Base-by-base conservation (phyloP, 2,888 invertebrate species). In the Andrena chrysosceles region DNA sequence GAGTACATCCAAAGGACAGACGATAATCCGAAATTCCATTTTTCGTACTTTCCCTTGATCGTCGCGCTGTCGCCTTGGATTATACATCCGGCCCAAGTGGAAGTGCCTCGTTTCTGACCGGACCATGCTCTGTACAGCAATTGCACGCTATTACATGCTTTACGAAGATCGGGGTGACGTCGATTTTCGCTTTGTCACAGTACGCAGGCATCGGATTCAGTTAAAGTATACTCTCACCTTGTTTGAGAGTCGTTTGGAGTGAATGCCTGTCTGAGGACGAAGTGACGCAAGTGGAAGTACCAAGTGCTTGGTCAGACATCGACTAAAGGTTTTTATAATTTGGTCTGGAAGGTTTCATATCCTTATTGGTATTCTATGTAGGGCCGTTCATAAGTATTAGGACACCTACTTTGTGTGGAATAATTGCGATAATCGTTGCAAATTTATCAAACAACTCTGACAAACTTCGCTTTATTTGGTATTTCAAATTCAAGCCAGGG, bases 21-120 rank as follows among this genome's bases (percentile, higher is more conserved):
- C 77, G 74, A 84, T 85, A 83, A 84, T 85, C 84, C 75, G 69
- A 85, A 85, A 84, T 86, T 83, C 75, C 73, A 77, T 84, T 86
- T 81, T 76, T 85, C 73, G 52, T 56, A 52, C 59, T 42, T 56
- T 31, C 35, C 66, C 62, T 49, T 70, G 59, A 74, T 83, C 83
- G 83, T 70, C 35, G 33, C 67, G 70, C 48, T 52, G 60, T 20
- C 66, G 70, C 52, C 67, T 23, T 23, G 70, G 52, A 80, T 81
- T 82, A 75, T 48, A 26, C 56, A 70, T 70, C 52, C 64, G 68
- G 35, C 13, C 31, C 31, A 20, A 67, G 82, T 81, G 42, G 72
- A 73, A 70, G 8, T 54, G 72, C 54, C 2, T 48, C 1, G 60
- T 13, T 52, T 0, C 31, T 77, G 26, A 68, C 59, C 77, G 16